A percentile compares a stretch with the other conserved stretches of the same genome.
These are phyloP conservation scores for Ferrisia virgata DNA, from an alignment of 2,888 invertebrate genomes.

Conservation along the genomic window DNA sequence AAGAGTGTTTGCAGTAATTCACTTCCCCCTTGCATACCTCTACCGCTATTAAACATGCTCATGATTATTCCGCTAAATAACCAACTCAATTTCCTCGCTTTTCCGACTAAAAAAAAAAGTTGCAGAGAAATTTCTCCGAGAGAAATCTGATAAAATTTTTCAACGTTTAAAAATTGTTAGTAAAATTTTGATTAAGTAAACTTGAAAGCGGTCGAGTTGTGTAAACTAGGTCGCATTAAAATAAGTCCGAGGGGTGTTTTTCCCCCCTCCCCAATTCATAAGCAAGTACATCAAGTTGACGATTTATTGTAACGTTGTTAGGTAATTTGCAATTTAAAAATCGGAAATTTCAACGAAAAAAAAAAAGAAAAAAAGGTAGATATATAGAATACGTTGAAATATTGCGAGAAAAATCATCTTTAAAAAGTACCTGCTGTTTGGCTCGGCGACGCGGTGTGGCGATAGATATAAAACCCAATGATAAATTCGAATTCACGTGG, in stretches of 20 bases:
- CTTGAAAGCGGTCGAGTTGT: neutral
- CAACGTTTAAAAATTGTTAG: neutral
- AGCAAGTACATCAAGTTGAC: no score
- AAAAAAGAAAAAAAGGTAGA: no score
- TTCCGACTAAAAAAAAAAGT: no score
- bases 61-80: no score
- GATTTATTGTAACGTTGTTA: neutral
- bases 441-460: neutral
- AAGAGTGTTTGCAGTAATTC: no score
- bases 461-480: neutral
- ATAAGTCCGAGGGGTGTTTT: neutral
- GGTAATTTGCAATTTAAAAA: neutral
- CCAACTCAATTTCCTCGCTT: no score
- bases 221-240: neutral
- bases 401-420: neutral
- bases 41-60: no score
- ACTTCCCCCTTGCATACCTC: no score
- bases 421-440: neutral
- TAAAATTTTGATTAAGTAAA: neutral
- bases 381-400: no score
- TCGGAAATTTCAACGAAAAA: neutral
- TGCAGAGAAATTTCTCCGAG: no score
- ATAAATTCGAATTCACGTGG: neutral
- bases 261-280: no score
- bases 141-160: no score